These are phyloP conservation scores for Aphaenogaster rudis DNA, from an alignment of 1,140 invertebrate genomes.

Conservation along the genomic window DNA sequence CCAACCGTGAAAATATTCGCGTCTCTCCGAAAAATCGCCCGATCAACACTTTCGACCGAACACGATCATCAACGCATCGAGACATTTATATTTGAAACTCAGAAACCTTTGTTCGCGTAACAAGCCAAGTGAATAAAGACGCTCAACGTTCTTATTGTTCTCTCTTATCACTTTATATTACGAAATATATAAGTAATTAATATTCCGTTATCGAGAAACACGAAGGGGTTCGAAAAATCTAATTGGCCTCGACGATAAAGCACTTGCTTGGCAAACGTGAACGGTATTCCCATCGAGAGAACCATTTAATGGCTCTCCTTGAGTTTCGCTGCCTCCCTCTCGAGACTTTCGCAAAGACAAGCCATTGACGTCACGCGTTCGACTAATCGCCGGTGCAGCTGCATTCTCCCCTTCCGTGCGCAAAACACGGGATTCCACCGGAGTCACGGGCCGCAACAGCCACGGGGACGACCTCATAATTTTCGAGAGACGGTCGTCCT, in stretches of 20 bases:
- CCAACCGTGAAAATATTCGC: conserved; percentile 17
- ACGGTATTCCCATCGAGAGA: not conserved
- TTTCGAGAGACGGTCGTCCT: conserved; percentile 60
- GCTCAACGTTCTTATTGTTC: not conserved
- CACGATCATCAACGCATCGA: not conserved
- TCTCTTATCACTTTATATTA: not conserved
- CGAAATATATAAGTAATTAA: not conserved
- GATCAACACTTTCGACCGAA: conserved; percentile 1
- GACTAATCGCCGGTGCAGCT: conserved; percentile 62
- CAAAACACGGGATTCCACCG: conserved; percentile 68
- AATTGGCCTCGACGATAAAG: not conserved
- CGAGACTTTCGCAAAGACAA: conserved; percentile 66
- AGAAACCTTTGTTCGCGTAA: not conserved
- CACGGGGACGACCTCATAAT: conserved; percentile 63
- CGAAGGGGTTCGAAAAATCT: not conserved
- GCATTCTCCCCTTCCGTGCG: conserved; percentile 65
- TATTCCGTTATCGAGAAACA: not conserved
- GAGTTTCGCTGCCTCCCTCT: conserved; percentile 50
- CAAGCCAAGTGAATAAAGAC: not conserved
- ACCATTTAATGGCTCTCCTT: conserved; percentile 59
- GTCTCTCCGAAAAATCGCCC: not conserved
- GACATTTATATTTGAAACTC: not conserved
- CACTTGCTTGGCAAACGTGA: not conserved
- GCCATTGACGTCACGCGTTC: conserved; percentile 68
- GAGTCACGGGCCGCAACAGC: conserved; percentile 58